These are phyloP conservation scores for Dynastes hyllus DNA, from an alignment of 2,888 invertebrate species.

Conservation along the genomic window DNA sequence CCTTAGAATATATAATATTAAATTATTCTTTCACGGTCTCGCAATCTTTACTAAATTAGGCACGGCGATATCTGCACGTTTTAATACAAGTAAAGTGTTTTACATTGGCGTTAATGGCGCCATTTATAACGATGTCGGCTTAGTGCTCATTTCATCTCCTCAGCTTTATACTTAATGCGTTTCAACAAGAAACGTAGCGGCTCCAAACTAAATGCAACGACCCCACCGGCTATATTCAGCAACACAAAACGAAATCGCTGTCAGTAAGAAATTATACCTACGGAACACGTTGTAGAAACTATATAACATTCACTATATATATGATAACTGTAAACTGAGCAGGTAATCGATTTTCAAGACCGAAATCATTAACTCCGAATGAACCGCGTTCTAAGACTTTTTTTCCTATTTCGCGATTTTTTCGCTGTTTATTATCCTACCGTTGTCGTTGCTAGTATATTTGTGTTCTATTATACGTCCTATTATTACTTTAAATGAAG, in stretches of 20 bases:
- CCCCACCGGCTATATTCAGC: constrained; percentile 15
- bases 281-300: neutral
- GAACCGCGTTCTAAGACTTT: constrained; percentile 8
- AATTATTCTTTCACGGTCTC: constrained; percentile 1
- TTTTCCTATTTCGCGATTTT: constrained; percentile 15
- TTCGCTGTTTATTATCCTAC: constrained; percentile 16
- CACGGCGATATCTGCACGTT: neutral
- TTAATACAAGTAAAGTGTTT: neutral
- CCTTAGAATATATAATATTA: too few relatives aligned
- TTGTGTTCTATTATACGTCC: constrained; percentile 32
- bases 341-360: constrained; percentile 39
- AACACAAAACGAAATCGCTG: neutral
- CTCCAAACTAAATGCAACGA: constrained; percentile 2
- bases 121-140: constrained; percentile 10
- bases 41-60: neutral
- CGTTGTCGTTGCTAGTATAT: constrained; percentile 22
- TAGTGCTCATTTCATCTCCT: neutral
- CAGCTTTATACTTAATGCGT: neutral
- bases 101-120: neutral
- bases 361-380: constrained; percentile 29
- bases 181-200: neutral
- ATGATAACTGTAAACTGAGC: constrained; percentile 31
- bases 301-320: neutral
- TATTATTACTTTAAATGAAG: constrained; percentile 38
- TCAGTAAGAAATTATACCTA: constrained; percentile 19